Evolutionary conservation across 1,140 invertebrate species (phyloP).

Genomic region (Sarcophaga peregrina): DNA sequence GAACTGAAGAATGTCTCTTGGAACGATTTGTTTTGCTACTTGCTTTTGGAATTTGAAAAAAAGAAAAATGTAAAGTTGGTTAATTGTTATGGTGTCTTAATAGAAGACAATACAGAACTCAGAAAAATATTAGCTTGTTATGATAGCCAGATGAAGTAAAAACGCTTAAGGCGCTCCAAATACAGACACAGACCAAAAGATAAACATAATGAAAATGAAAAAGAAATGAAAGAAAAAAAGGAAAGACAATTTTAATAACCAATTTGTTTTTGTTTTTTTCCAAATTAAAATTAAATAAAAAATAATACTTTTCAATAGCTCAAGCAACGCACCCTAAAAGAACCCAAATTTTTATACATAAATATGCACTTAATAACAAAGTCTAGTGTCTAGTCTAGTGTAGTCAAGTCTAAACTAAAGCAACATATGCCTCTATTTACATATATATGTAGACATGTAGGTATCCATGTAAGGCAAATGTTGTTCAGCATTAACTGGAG

Average conservation of each 20-base stretch:
- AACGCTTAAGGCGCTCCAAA: constrained; percentile 6
- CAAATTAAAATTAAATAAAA: not conserved
- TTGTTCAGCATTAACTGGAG: not conserved
- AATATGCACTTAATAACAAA: constrained; percentile 4
- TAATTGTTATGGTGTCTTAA: constrained; percentile 39
- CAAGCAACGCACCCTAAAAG: not conserved
- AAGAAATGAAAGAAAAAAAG: no score
- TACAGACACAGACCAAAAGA: not conserved
- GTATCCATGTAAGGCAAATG: not conserved
- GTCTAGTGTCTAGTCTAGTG: no score
- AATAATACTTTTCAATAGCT: not conserved
- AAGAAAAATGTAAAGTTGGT: not conserved
- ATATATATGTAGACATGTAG: not conserved
- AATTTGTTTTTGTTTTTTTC: not conserved
- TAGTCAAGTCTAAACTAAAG: no score
- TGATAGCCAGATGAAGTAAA: constrained; percentile 29
- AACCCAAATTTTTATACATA: not conserved
- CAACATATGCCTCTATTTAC: not conserved
- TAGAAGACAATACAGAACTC: not conserved
- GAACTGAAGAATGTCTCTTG: not conserved
- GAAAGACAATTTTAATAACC: no score
- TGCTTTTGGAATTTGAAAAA: not conserved
- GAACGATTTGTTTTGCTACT: not conserved
- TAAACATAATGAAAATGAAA: no score
- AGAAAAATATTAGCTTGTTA: constrained; percentile 15